Base-by-base conservation (phyloP, 1,140 invertebrate genomes). In the Orchesella cincta region DNA sequence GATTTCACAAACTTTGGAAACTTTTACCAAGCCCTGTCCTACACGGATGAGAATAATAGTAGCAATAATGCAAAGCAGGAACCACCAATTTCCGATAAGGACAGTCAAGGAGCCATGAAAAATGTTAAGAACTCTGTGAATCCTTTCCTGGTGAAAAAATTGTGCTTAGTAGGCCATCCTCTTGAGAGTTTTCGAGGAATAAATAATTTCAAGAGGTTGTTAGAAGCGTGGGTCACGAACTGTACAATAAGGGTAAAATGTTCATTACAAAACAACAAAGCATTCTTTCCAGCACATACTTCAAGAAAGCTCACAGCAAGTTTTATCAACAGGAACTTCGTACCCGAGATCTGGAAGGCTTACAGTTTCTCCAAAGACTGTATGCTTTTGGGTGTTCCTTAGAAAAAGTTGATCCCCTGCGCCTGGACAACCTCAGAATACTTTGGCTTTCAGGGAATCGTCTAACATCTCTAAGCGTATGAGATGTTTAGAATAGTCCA, bases 141-240 rank as follows among this genome's bases (percentile, higher is more conserved):
- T 26, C 79, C 79, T 14, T 52, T 74, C 1, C 23, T 35, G 8
- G 54, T 80, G 1, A 76, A 76, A 46, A 78, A 78, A 75, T 36
- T 80, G n/a, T 74, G 78, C 20, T 39, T 80, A 29, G 71, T 80
- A 70, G 79, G 77, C 1, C 76, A 80, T 75, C 79, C 79, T 1
- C 36, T 80, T 1, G 34, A 39, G 12, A 62, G 67, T 16, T 76
- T 78, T 64, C 26, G 35, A 12, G 79, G 79, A 26, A 33, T 80
- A 0, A 78, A 78, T 62, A 28, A 33, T n/a, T 80, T 80, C 54
- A 46, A 36, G n/a, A 76, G 67, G 52, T 46, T 80, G 14, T 28
- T 54, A 0, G 79, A 80, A 70, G 77, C 36, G 1, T 80, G 77
- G 75, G 52, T 80, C n/a, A 78, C 79, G 1, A 76, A 78, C 57